Evolutionary conservation across 2,113 vertebrate species (phyloP), one percentile per base, ranked within the genome.

Genomic region (Sarotherodon lohbergeri): DNA sequence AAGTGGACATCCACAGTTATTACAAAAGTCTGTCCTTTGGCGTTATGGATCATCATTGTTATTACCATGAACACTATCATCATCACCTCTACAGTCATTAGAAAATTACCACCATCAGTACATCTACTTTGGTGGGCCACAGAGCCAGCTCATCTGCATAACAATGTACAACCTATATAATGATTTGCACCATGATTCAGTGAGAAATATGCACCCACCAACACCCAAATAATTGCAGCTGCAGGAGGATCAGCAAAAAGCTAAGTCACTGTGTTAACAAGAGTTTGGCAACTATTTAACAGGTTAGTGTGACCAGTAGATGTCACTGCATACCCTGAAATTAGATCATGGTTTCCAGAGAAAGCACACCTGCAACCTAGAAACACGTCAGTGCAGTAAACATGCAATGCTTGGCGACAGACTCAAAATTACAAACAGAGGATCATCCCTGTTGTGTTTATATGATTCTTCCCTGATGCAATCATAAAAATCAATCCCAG

Each of bases 311-410:
- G 78, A 39, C 93, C 95, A 89, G 91, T 87, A 91, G 95, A 86
- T 91, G 94, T 86, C 92, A 14, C 78, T 91, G 83, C 36, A 85
- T 3, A 90, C 91, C 71, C 68, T 57, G 16, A 82, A 52, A 55
- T 84, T 19, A 71, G 50, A 27, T 9, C 4, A 14, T 3, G 12
- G 34, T 5, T 9, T 9, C 4, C n/a, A 41, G 2, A 13, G 14
- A 57, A 43, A 3, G 39, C 61, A 73, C 89, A 86, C 88, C 85
- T 93, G 84, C 27, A 91, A 76, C 11, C n/a, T 34, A 81, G 43
- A 19, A 63, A 80, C 34, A 48, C n/a, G 9, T 11, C 4, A 6
- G 27, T 80, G 52, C 80, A 80, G 48, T 16, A 29, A 50, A 24
- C 48, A 55, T 27, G 46, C 56, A 54, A 27, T 34, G 7, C 39